These are phyloP conservation scores for Pteropus alecto DNA, from an alignment of 2,113 vertebrate species.

Conservation along the genomic window DNA sequence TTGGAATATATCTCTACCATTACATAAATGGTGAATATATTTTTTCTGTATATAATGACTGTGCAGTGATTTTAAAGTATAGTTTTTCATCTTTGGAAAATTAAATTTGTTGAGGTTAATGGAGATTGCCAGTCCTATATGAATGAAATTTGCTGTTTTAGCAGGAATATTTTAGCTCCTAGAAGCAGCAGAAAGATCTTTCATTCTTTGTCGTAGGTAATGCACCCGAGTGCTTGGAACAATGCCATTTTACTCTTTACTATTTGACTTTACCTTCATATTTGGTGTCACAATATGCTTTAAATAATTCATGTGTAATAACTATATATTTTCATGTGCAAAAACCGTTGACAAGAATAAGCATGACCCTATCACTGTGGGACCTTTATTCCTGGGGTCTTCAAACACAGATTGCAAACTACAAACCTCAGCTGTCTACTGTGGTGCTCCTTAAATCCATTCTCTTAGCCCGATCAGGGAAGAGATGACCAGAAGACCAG, in stretches of 20 bases:
- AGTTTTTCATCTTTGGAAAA: constrained; percentile 14
- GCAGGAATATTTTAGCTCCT: background rate
- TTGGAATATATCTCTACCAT: background rate
- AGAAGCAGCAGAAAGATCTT: background rate
- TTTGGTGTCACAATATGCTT: background rate
- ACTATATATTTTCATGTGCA: background rate
- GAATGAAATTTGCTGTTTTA: constrained; percentile 7
- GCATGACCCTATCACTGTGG: background rate
- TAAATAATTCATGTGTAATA: background rate
- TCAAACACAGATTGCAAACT: background rate
- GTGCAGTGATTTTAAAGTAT: background rate
- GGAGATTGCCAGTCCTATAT: background rate
- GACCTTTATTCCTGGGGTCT: background rate
- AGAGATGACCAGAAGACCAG: background rate
- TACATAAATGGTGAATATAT: background rate
- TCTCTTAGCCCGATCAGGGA: background rate
- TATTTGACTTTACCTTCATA: background rate
- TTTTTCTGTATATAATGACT: background rate
- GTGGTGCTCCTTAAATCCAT: rapidly evolving
- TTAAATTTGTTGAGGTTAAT: constrained; percentile 2
- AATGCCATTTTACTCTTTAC: background rate
- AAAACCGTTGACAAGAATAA: background rate
- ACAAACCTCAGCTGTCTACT: rapidly evolving
- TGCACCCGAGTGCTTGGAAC: background rate
- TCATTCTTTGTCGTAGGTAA: background rate